Conservation (phyloP, 2,113 vertebrate species). For the Pimephales promelas region DNA sequence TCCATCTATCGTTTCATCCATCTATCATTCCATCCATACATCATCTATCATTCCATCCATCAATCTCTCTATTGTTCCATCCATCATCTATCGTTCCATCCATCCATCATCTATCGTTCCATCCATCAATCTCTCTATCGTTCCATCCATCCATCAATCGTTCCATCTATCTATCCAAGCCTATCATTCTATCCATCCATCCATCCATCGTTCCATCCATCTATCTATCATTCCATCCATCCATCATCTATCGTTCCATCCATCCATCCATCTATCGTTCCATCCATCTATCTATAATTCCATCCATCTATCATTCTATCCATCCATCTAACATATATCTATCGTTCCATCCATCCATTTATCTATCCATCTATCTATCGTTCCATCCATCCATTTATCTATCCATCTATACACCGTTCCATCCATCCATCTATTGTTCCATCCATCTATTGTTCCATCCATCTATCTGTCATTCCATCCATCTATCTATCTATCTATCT, state of each 20-base stretch:
- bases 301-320: not conserved
- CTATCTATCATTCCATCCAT: not conserved
- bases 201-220: conserved; percentile 31
- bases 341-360: not conserved
- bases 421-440: not conserved
- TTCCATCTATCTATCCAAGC: conserved; percentile 15
- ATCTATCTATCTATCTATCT: not conserved
- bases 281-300: not conserved
- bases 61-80: too few relatives aligned
- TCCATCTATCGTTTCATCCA: too few relatives aligned
- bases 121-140: too few relatives aligned
- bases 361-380: not conserved
- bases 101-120: too few relatives aligned
- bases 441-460: not conserved
- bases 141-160: conserved; percentile 17
- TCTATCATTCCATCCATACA: too few relatives aligned
- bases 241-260: too few relatives aligned
- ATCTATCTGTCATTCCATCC: not conserved
- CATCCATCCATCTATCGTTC: not conserved
- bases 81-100: too few relatives aligned
- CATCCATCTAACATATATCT: not conserved
- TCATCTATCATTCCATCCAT: too few relatives aligned
- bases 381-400: not conserved
- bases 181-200: not conserved
- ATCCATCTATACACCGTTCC: too few relatives aligned